A percentile compares a stretch with the other conserved stretches of the same genome.
phyloP scores from a whole-genome alignment of 2,888 invertebrate genomes.

The Pollenia angustigena region DNA sequence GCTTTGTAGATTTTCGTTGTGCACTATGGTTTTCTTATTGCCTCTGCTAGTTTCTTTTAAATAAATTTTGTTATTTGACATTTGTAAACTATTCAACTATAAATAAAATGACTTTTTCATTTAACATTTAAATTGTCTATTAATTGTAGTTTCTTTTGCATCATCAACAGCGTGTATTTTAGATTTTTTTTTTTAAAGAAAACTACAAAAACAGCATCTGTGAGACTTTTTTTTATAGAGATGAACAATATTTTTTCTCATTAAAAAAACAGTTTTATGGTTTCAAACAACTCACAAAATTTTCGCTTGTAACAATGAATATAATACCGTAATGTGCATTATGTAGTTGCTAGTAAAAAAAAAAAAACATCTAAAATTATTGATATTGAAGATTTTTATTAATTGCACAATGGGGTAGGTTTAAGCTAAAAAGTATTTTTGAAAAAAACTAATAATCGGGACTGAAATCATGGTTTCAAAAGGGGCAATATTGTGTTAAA shows the following conservation, averaged over 20 bases:
- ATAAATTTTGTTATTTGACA: conserved; percentile 64
- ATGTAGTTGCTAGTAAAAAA: background rate
- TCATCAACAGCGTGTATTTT: background rate
- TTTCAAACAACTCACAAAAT: conserved; percentile 37
- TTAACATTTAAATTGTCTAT: conserved; percentile 71
- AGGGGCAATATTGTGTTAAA: too few relatives aligned
- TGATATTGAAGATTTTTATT: conserved; percentile 48
- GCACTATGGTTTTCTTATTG: background rate
- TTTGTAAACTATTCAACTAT: conserved; percentile 62
- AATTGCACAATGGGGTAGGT: conserved; percentile 27
- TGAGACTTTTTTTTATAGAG: conserved; percentile 49
- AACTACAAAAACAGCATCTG: conserved; percentile 51
- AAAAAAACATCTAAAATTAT: conserved; percentile 24
- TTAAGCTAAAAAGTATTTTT: background rate
- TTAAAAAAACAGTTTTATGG: conserved; percentile 48
- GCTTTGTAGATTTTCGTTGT: background rate
- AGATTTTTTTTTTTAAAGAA: conserved; percentile 32
- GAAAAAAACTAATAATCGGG: background rate
- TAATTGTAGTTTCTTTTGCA: conserved; percentile 51
- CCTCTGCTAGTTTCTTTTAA: conserved; percentile 8
- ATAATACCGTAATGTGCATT: conserved; percentile 52
- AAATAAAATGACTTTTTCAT: conserved; percentile 68
- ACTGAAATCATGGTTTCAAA: too few relatives aligned
- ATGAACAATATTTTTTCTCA: conserved; percentile 40
- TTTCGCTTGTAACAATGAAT: conserved; percentile 31